A percentile compares a stretch with the other conserved stretches of the same genome.
Conservation (phyloP, 2,113 vertebrate genomes). For the Microcebus ravelobensis region DNA sequence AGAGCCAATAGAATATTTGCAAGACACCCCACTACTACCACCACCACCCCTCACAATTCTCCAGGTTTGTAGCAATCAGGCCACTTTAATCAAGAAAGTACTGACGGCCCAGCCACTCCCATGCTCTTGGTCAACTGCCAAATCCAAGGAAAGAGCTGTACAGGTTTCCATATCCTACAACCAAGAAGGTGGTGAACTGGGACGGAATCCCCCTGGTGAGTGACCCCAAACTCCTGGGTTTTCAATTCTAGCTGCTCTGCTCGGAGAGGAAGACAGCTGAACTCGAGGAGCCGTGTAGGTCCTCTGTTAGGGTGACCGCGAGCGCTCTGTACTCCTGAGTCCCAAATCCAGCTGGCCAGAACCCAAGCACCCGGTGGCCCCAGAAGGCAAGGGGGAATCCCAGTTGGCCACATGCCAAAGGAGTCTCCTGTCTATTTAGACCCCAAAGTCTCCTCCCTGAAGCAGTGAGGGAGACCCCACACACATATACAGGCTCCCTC, state of each 20-base stretch:
- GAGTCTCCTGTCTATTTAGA: conserved; percentile 31
- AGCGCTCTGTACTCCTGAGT: neutral
- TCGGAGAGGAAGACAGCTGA: neutral
- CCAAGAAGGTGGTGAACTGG: neutral
- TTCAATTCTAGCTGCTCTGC: neutral
- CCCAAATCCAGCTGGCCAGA: conserved; percentile 62
- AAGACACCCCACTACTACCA: neutral
- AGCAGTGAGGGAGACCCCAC: conserved; percentile 34
- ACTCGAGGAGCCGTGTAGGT: neutral
- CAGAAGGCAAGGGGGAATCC: conserved; percentile 76
- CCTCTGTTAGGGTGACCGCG: neutral
- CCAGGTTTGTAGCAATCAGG: conserved; percentile 6
- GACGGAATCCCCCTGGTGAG: neutral
- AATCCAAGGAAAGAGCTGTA: neutral
- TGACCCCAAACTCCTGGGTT: neutral
- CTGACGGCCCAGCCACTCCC: neutral
- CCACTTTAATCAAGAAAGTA: neutral
- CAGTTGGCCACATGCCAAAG: conserved; percentile 63
- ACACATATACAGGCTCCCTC: conserved; percentile 35
- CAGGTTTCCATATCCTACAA: neutral
- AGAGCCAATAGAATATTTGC: neutral
- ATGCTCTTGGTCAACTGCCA: neutral
- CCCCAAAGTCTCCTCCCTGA: conserved; percentile 20
- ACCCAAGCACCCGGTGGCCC: conserved; percentile 65
- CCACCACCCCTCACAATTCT: neutral